Evolutionary conservation across 2,797 vertebrate genomes (phyloP), one percentile per base, ranked within the genome.

Genomic region (Paratrypauchen microcephalus): DNA sequence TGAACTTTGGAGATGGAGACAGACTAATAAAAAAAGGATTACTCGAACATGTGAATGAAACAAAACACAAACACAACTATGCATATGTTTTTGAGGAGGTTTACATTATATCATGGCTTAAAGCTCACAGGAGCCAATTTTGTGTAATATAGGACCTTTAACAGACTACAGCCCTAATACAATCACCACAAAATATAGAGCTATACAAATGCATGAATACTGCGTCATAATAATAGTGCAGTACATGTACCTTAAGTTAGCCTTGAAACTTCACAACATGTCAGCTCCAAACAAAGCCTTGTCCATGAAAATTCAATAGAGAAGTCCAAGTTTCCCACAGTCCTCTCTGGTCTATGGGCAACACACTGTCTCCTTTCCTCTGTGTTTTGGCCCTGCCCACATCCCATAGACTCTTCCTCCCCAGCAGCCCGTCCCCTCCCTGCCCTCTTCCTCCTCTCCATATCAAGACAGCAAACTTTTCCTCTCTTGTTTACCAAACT

Each of bases 401-500:
- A 82, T 83, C 83, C 76, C 76, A 80, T 69, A 66, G 78, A 74
- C 74, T 70, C 69, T 80, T 66, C 36, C 47, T 54, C 15, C 13
- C 16, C 13, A 30, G 1, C 41, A 18, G 21, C 32, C 15, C 52
- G 63, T 47, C 72, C 55, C 8, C 54, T 61, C 45, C 30, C 66
- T 63, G 60, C 65, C 7, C 70, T 68, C 65, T 65, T 65, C 63
- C 63, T 65, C 63, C 63, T 62, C 70, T 72, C 71, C 62, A 71
- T 82, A 80, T 86, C 80, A 82, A 58, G 52, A 28, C 75, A 30
- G 65, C 70, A 73, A 57, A 77, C 72, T 73, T 82, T 87, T 81
- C 84, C 80, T 73, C 89, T 91, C 91, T 91, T 95, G 95, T 97
- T 96, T 96, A 95, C 90, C 89, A 91, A 93, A 94, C 94, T 96